Evolutionary conservation across 1,140 invertebrate genomes (phyloP), one percentile per base, ranked within the genome.

Genomic region (Latrodectus geometricus): DNA sequence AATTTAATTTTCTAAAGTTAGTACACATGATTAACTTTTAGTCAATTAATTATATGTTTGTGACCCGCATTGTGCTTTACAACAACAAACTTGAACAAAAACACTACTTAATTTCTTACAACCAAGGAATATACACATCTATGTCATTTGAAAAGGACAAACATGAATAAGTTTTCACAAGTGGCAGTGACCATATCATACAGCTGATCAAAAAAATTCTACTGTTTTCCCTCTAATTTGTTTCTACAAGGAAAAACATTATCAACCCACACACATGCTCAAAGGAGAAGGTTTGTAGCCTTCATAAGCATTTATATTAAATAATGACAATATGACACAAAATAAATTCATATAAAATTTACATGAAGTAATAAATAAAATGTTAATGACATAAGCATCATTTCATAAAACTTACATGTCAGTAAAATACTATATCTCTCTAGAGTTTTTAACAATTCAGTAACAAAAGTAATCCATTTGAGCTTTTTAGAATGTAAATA

Each of bases 181-280:
- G 9, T 73, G 70, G 70, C 70, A 73, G 70, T 73, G 70, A 73
- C 21, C 21, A 48, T 35, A n/a, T 23, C 14, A 23, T 73, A 73
- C 68, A 70, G 68, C n/a, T 65, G 12, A 65, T 65, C n/a, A 61
- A 61, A 61, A 61, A 61, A 61, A 61, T 61, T 61, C 35, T 35
- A 35, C 35, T 69, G 21, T n/a, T n/a, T 69, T 69, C 4, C 21
- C n/a, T 23, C 12, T 65, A 65, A 65, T 61, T 61, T 61, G 54
- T 61, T 61, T 61, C 11, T 11, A 17, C 11, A 61, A 11, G 17
- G 54, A 61, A 61, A 61, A 61, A 17, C 54, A 61, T 65, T n/a
- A 15, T 69, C 21, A 69, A 69, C 9, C 9, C 68, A 20, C n/a
- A n/a, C 21, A 69, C 17, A 23, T 69, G n/a, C n/a, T 9, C 68